Conservation (phyloP, 1,140 invertebrate genomes). For the Druon quercuslanigerum region DNA sequence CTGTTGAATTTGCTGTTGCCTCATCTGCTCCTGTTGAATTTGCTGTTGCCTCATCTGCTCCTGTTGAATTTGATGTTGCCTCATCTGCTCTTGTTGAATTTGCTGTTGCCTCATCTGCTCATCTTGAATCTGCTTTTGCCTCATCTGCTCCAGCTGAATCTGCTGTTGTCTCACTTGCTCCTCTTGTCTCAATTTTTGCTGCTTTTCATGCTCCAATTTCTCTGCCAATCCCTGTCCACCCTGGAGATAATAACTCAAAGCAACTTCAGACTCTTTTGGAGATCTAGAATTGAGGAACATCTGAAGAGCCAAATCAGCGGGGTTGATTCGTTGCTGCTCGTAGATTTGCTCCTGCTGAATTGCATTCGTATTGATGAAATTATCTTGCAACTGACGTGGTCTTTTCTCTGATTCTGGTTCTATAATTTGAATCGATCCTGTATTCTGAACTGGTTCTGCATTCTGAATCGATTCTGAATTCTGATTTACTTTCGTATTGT, state of each 20-base stretch:
- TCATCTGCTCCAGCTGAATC: neutral
- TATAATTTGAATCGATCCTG: neutral
- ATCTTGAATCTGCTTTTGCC: conserved; percentile 34
- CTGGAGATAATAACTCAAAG: conserved; percentile 63
- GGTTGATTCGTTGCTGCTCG: conserved; percentile 36
- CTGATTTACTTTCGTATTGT: neutral
- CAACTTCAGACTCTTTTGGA: conserved; percentile 64
- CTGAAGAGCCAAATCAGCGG: conserved; percentile 48
- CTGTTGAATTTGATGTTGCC: conserved; percentile 27
- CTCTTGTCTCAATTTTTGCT: conserved; percentile 35
- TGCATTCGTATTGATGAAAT: conserved; percentile 1
- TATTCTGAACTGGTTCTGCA: neutral
- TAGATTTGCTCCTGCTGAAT: conserved; percentile 2
- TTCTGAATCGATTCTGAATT: neutral
- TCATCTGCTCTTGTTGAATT: neutral
- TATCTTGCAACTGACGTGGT: neutral
- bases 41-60: neutral
- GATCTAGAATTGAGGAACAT: conserved; percentile 65
- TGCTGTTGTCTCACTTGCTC: neutral
- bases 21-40: no score
- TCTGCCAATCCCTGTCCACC: conserved; percentile 36
- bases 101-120: conserved; percentile 14
- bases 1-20: no score
- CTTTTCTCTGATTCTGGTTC: neutral
- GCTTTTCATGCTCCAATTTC: neutral